Conservation (phyloP, 2,888 invertebrate genomes). For the Ellobium chinense region DNA sequence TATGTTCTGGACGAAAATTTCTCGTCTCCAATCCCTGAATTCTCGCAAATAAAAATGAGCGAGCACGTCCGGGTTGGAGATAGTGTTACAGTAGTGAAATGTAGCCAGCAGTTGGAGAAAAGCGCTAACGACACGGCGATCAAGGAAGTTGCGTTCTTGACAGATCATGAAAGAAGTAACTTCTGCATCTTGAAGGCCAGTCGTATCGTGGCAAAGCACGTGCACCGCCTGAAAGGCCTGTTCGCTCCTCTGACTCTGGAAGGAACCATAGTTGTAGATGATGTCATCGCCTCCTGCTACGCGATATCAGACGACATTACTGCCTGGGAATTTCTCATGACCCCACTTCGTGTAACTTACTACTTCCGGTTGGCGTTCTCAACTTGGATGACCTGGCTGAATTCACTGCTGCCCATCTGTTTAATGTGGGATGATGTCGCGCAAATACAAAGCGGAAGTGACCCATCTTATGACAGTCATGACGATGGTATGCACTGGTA, state of each 20-base stretch:
- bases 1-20: not conserved
- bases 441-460: too few species aligned
- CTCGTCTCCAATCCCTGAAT: not conserved
- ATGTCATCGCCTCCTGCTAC: not conserved
- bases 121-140: not conserved
- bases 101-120: not conserved
- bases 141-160: not conserved
- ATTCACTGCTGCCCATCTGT: not conserved
- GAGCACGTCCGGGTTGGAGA: not conserved
- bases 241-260: not conserved
- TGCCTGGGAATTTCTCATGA: not conserved
- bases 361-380: not conserved
- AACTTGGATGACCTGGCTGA: not conserved
- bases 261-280: not conserved
- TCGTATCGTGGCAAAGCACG: not conserved
- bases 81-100: not conserved
- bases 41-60: not conserved
- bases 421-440: too few species aligned
- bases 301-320: not conserved
- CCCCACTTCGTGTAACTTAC: not conserved
- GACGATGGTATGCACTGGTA: not conserved
- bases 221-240: not conserved
- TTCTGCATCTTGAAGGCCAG: not conserved
- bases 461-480: not conserved
- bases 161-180: not conserved